Base-by-base conservation (phyloP, 92 coral and sea anemone genomes). In the Epizoanthus ramosus region DNA sequence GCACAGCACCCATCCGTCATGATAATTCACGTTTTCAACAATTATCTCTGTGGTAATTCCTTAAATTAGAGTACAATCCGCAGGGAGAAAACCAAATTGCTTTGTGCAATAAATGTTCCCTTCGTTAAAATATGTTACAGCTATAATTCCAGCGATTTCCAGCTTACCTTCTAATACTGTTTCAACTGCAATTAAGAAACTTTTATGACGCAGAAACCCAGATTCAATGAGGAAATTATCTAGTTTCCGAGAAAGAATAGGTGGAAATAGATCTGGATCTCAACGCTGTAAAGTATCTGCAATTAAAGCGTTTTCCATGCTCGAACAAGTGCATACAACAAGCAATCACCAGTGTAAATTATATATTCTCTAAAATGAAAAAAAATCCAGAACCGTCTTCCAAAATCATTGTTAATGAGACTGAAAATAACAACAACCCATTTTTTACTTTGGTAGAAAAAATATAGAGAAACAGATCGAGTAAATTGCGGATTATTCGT, bases 401-500 rank as follows among this genome's bases (percentile, higher is more conserved):
- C 54, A 1, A 47, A 47, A 41, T 9, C 50, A 67, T 41, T 67
- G 17, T 24, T 15, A 64, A 67, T 24, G 23, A 10, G 39, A 28
- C 17, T 37, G 3, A 7, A 0, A 45, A 0, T 45, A 45, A 45
- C 39, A 64, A 65, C 70, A 18, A 25, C 1, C 12, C 35, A 24
- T 15, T 75, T 35, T 14, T 14, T 28, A 57, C 58, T 57, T 35
- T 66, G 80, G 67, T 56, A 1, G 21, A 75, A 73, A 74, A 64
- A 58, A 57, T 13, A 23, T 14, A 2, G 54, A 7, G 45, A 74
- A 61, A 58, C 58, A 12, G 45, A 8, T 75, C 12, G 60, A 15
- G 60, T 35, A 15, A 75, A n/a, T 31, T 57, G 0, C 68, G 4
- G 31, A 75, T 57, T 58, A 19, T 57, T 33, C 17, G 68, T 19